Conservation (phyloP, 2,113 vertebrate genomes). For the Hippocampus guttulatus region DNA sequence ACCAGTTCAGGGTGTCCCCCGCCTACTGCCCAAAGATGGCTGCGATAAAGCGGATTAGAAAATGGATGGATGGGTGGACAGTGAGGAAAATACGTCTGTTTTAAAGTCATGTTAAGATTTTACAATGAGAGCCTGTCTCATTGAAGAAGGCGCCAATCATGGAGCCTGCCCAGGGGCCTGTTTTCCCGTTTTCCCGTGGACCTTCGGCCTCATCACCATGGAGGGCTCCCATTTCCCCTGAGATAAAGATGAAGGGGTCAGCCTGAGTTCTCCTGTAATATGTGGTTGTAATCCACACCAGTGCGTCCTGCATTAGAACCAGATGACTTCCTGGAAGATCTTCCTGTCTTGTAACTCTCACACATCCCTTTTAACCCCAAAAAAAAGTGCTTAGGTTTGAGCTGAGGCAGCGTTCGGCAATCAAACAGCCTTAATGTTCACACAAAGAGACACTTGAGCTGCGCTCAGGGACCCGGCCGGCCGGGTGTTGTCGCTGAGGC, state of each 20-base stretch:
- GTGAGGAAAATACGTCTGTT: background rate
- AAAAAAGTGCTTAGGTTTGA: slow-evolving; percentile 49
- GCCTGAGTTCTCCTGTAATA: slow-evolving; percentile 71
- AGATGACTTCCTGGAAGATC: slow-evolving; percentile 67
- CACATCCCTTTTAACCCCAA: slow-evolving; percentile 38
- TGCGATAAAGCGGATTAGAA: too few relatives aligned
- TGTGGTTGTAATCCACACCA: slow-evolving; percentile 75
- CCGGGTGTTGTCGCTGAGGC: slow-evolving; percentile 16
- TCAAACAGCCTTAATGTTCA: slow-evolving; percentile 32
- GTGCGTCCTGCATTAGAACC: slow-evolving; percentile 70
- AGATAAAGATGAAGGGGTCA: slow-evolving; percentile 67
- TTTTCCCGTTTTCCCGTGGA: slow-evolving; percentile 25
- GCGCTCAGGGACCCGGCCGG: slow-evolving; percentile 40
- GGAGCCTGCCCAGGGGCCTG: slow-evolving; percentile 38
- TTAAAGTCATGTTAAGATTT: background rate
- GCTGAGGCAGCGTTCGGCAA: slow-evolving; percentile 16
- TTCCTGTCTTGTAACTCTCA: slow-evolving; percentile 44
- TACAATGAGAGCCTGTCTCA: slow-evolving; percentile 22
- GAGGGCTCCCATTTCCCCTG: slow-evolving; percentile 60
- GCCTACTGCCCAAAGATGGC: too few relatives aligned
- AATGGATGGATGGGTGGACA: too few relatives aligned
- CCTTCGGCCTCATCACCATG: slow-evolving; percentile 42
- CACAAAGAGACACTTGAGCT: slow-evolving; percentile 40
- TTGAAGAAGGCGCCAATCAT: slow-evolving; percentile 41
- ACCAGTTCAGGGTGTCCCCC: too few relatives aligned